Percentiles rank a stretch among this genome's conserved stretches.
Conservation (phyloP, 2,888 invertebrate species). For the Eucriotettix oculatus region DNA sequence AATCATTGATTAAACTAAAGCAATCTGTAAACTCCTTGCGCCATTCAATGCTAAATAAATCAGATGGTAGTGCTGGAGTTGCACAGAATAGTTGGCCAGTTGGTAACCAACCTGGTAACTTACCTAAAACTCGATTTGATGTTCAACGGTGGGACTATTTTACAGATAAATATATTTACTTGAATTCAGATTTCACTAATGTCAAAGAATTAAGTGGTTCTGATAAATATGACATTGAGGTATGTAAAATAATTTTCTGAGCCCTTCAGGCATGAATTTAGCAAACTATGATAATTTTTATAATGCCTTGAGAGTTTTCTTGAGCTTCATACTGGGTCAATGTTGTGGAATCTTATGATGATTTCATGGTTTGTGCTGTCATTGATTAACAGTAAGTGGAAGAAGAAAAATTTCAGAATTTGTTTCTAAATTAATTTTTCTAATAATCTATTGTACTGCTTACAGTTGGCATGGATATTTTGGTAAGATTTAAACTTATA, state of each 20-base stretch:
- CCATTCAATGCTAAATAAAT: slow-evolving; percentile 27
- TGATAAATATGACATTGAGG: slow-evolving; percentile 50
- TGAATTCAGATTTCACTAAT: slow-evolving; percentile 63
- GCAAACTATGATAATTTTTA: too few species aligned
- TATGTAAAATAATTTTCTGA: slow-evolving; percentile 19
- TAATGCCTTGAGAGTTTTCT: too few species aligned
- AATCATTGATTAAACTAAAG: background rate
- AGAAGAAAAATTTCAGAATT: too few species aligned
- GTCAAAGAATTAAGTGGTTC: slow-evolving; percentile 44
- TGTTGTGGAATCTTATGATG: too few species aligned
- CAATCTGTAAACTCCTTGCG: slow-evolving; percentile 27
- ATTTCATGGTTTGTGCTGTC: too few species aligned
- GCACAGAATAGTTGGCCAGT: slow-evolving; percentile 46
- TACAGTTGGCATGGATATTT: too few species aligned
- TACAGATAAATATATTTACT: slow-evolving; percentile 65
- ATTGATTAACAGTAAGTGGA: too few species aligned
- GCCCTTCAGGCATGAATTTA: background rate
- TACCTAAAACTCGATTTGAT: slow-evolving; percentile 60
- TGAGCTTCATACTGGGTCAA: too few species aligned
- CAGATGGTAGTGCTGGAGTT: slow-evolving; percentile 27
- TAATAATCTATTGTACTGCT: too few species aligned
- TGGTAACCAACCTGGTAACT: slow-evolving; percentile 46
- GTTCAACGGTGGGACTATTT: slow-evolving; percentile 75
- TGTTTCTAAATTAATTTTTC: too few species aligned
- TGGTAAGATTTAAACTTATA: too few species aligned